These are phyloP conservation scores for Podabrus alpinus DNA, from an alignment of 2,888 invertebrate genomes.

Conservation along the genomic window DNA sequence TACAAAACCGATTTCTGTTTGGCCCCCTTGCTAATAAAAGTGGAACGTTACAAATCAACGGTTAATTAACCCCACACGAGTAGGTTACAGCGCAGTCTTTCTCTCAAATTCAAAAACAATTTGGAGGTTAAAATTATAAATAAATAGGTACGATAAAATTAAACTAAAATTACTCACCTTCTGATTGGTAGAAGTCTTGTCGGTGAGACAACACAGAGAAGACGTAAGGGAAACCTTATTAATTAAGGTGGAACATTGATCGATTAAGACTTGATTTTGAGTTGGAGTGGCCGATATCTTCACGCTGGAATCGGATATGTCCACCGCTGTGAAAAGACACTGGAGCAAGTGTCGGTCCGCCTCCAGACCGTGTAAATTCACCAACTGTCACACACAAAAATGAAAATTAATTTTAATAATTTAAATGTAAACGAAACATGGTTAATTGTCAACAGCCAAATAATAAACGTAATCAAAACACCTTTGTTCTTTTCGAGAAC, in stretches of 20 bases:
- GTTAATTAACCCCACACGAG: too few relatives aligned
- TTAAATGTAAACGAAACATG: slow-evolving; percentile 22
- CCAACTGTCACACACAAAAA: slow-evolving; percentile 68
- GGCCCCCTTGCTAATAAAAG: too few relatives aligned
- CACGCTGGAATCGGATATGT: slow-evolving; percentile 72
- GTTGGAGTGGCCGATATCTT: slow-evolving; percentile 62
- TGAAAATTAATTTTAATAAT: slow-evolving; percentile 28
- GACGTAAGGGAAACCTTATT: slow-evolving; percentile 87
- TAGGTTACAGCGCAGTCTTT: too few relatives aligned
- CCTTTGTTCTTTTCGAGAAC: slow-evolving; percentile 45
- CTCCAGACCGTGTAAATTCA: slow-evolving; percentile 91
- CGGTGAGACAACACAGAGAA: slow-evolving; percentile 85
- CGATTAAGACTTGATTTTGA: slow-evolving; percentile 75
- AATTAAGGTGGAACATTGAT: slow-evolving; percentile 78
- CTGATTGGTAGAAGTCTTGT: slow-evolving; percentile 77
- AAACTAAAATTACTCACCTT: slow-evolving; percentile 59
- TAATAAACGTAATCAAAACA: slow-evolving; percentile 45
- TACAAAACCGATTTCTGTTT: too few relatives aligned
- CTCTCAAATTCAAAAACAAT: background rate
- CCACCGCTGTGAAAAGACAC: slow-evolving; percentile 88
- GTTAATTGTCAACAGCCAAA: slow-evolving; percentile 7
- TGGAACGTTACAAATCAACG: too few relatives aligned
- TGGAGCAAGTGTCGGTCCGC: slow-evolving; percentile 96
- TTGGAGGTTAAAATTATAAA: background rate
- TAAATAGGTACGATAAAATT: background rate